Percentiles rank a stretch among this genome's conserved stretches.
These are phyloP conservation scores for Carassius gibelio DNA, from an alignment of 2,113 vertebrate species.

Conservation along the genomic window DNA sequence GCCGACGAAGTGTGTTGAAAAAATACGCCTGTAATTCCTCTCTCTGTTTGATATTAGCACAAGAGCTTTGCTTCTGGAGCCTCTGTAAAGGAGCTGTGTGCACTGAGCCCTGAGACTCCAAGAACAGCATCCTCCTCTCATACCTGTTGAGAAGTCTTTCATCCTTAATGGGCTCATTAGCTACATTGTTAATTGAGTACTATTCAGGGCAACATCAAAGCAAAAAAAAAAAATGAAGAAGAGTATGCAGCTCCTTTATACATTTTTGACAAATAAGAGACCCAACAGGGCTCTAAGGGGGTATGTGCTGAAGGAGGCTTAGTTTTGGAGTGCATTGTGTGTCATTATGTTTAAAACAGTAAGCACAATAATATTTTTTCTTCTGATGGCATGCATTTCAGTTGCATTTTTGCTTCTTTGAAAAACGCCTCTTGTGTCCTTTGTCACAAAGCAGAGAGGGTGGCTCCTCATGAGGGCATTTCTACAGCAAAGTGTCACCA, in stretches of 20 bases:
- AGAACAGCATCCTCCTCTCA: conserved; percentile 74
- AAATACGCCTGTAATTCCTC: conserved; percentile 70
- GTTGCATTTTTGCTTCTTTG: conserved; percentile 28
- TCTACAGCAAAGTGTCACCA: not conserved
- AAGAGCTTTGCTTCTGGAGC: conserved; percentile 73
- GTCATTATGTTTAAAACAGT: conserved; percentile 51
- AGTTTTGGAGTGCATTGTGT: conserved; percentile 54
- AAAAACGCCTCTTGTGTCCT: conserved; percentile 42
- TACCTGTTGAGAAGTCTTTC: conserved; percentile 84
- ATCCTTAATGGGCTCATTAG: conserved; percentile 82
- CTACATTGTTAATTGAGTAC: conserved; percentile 80
- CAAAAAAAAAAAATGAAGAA: conserved; percentile 65
- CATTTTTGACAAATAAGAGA: conserved; percentile 65
- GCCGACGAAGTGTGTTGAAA: conserved; percentile 43
- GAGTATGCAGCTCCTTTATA: conserved; percentile 73
- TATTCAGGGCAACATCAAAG: conserved; percentile 80
- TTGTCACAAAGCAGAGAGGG: conserved; percentile 34
- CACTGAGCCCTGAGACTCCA: conserved; percentile 70
- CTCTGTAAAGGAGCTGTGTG: conserved; percentile 66
- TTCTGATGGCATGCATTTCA: conserved; percentile 42
- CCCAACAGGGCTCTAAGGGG: conserved; percentile 60
- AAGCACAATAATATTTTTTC: conserved; percentile 51
- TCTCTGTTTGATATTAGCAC: conserved; percentile 65
- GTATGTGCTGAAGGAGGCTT: conserved; percentile 57
- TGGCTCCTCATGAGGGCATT: conserved; percentile 33